A percentile compares a stretch with the other conserved stretches of the same genome.
phyloP scores from a whole-genome alignment of 53 echinoderm and acorn worm species.

The Apostichopus leukothele region DNA sequence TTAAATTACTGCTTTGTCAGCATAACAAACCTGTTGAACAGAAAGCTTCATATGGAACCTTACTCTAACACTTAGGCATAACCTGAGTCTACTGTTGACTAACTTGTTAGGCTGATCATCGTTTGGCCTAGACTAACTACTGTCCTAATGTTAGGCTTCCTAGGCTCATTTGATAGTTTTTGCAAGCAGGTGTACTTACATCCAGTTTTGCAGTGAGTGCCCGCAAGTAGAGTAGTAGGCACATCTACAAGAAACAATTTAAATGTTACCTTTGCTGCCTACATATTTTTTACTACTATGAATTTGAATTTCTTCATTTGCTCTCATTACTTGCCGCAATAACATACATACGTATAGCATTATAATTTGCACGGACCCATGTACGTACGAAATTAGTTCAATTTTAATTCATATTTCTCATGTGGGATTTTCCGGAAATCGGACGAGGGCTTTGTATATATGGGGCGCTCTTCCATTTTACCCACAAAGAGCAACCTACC shows the following conservation, averaged over 20 bases:
- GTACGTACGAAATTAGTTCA: too few relatives aligned
- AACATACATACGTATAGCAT: neutral
- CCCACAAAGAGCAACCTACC: too few relatives aligned
- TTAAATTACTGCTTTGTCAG: too few relatives aligned
- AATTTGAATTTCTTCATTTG: neutral
- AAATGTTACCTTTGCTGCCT: neutral
- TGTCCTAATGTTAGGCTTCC: neutral
- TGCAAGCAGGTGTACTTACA: neutral
- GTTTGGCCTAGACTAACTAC: neutral
- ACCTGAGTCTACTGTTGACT: too few relatives aligned
- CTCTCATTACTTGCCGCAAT: neutral
- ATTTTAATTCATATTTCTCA: neutral
- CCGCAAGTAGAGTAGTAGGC: neutral
- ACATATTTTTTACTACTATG: neutral
- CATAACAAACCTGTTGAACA: too few relatives aligned
- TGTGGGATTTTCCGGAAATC: slow-evolving; percentile 3
- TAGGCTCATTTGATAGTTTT: neutral
- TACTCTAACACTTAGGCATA: too few relatives aligned
- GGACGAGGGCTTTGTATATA: neutral
- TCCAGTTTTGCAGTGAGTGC: neutral
- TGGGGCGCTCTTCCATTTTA: neutral
- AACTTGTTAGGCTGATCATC: neutral
- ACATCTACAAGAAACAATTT: neutral
- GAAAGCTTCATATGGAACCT: too few relatives aligned
- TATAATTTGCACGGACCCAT: neutral